Conservation (phyloP, 2,113 vertebrate genomes). For the Paradoxurus hermaphroditus region DNA sequence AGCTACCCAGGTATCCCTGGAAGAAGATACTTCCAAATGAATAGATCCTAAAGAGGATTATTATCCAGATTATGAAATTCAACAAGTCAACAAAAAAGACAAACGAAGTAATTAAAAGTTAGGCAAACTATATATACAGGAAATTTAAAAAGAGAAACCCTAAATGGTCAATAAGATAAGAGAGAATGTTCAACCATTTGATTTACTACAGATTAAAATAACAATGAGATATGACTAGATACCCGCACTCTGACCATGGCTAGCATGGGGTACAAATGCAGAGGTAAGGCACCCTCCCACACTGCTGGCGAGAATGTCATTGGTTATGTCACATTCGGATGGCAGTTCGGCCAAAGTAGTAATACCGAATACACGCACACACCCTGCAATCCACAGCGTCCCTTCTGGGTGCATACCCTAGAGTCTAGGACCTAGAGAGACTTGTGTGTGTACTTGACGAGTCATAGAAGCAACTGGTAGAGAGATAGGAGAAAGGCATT, state of each 20-base stretch:
- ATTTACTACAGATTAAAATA: background rate
- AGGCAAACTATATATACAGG: background rate
- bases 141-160: background rate
- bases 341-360: background rate
- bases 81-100: background rate
- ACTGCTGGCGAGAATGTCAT: background rate
- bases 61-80: background rate
- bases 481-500: fast-evolving
- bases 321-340: background rate
- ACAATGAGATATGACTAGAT: background rate
- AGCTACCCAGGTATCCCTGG: too few relatives aligned
- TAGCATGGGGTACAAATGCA: fast-evolving
- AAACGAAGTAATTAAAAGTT: background rate
- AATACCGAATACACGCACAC: fast-evolving
- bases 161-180: background rate
- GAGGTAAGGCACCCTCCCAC: fast-evolving
- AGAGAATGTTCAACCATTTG: background rate
- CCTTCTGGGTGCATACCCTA: background rate
- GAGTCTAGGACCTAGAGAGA: background rate
- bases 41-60: background rate
- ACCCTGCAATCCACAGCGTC: fast-evolving
- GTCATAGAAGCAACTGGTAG: background rate
- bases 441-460: fast-evolving
- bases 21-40: background rate
- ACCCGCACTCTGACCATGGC: fast-evolving